A percentile compares a stretch with the other conserved stretches of the same genome.
These are phyloP conservation scores for Acropora yongei DNA, from an alignment of 64 coral and sea anemone species.

Conservation along the genomic window DNA sequence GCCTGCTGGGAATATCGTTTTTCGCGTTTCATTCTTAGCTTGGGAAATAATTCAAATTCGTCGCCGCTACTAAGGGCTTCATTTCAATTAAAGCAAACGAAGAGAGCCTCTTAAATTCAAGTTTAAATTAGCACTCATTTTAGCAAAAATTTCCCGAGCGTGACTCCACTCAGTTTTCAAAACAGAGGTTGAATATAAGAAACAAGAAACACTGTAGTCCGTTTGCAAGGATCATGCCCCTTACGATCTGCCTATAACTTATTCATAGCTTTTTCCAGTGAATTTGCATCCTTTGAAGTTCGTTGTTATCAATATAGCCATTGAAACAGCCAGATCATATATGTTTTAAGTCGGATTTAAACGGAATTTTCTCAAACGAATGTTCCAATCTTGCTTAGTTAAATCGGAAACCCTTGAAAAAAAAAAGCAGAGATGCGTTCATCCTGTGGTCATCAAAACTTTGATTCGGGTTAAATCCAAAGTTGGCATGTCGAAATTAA, in stretches of 20 bases:
- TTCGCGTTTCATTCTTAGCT: background rate
- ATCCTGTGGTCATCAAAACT: too few species aligned
- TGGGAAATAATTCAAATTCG: background rate
- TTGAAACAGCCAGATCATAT: background rate
- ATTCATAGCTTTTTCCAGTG: slow-evolving; percentile 17
- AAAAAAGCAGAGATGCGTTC: too few species aligned
- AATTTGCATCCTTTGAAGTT: background rate
- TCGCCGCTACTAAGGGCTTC: background rate
- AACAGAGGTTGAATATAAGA: background rate
- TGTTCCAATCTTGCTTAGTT: too few species aligned
- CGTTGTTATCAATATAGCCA: background rate
- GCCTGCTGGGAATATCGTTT: background rate
- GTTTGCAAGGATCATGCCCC: background rate
- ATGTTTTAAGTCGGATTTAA: background rate
- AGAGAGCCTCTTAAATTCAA: background rate
- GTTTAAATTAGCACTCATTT: background rate
- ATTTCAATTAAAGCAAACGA: background rate
- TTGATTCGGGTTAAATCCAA: background rate
- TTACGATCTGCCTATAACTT: slow-evolving; percentile 11
- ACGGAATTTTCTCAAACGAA: background rate
- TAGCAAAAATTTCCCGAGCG: too few species aligned
- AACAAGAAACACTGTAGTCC: background rate
- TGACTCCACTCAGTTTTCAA: background rate
- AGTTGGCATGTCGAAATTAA: background rate
- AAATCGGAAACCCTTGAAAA: too few species aligned